Evolutionary conservation across 2,888 invertebrate genomes (phyloP), one percentile per base, ranked within the genome.

Genomic region (Agriopis aurantiaria): DNA sequence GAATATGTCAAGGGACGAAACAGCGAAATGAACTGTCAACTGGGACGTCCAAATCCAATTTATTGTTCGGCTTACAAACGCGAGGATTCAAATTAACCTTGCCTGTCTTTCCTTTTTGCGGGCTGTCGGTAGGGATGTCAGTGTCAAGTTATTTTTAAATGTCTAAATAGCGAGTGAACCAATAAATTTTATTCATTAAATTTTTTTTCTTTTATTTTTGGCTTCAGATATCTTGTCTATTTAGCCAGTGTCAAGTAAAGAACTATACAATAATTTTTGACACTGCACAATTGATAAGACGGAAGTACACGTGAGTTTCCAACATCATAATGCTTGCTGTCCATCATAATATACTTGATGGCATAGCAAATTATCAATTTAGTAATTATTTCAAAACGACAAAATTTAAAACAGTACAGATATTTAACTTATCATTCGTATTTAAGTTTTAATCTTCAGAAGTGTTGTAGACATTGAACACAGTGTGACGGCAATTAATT

Each of bases 11-110:
- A 84, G 86, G 89, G 88, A 85, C 84, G 88, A 85, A 87, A 88
- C 90, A 91, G 88, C 90, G 85, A 90, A 92, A 92, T 92, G 90
- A 92, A 92, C 92, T 92, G 93, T 93, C 93, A 92, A 91, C 91
- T 85, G 86, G 86, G 88, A 91, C 87, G 88, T 88, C 89, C 89
- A 89, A 92, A 92, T 92, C 91, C 91, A 93, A 92, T 93, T 77
- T 93, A 92, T 89, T 88, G 88, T 87, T 87, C 80, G 84, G 87
- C 87, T 87, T 87, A 89, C 88, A 88, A 91, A 90, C 87, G 88
- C 86, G 83, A 87, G 85, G 88, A 91, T 91, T 91, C 87, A 89
- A 91, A 91, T 91, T 90, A 91, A 90, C 90, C 88, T 89, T 85
- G 85, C 82, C 82, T 85, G 82, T 85, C 84, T 82, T 84, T 81